Percentiles rank a stretch among this genome's conserved stretches.
These are phyloP conservation scores for Apis mellifera DNA, from an alignment of 1,140 invertebrate genomes.

Conservation along the genomic window Amel_HAv3.1 CM009936.2:2452001-2452500, in stretches of 20 bases:
- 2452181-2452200: no score
- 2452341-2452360: neutral
- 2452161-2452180: no score
- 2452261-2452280: neutral
- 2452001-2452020: slow-evolving; percentile 50
- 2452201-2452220: no score
- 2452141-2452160: no score
- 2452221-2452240: no score
- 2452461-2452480: neutral
- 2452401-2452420: neutral
- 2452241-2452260: no score
- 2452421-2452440: neutral
- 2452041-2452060: slow-evolving; percentile 24
- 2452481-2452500: no score
- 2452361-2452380: neutral
- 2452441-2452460: slow-evolving; percentile 6
- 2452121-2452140: no score
- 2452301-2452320: neutral
- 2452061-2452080: slow-evolving; percentile 30
- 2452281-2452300: slow-evolving; percentile 12
- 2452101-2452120: no score
- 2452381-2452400: neutral
- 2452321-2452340: neutral
- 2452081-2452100: no score
- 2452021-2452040: slow-evolving; percentile 25